Evolutionary conservation across 2,888 invertebrate species (phyloP), one percentile per base, ranked within the genome.

Genomic region (Perdita meconis): DNA sequence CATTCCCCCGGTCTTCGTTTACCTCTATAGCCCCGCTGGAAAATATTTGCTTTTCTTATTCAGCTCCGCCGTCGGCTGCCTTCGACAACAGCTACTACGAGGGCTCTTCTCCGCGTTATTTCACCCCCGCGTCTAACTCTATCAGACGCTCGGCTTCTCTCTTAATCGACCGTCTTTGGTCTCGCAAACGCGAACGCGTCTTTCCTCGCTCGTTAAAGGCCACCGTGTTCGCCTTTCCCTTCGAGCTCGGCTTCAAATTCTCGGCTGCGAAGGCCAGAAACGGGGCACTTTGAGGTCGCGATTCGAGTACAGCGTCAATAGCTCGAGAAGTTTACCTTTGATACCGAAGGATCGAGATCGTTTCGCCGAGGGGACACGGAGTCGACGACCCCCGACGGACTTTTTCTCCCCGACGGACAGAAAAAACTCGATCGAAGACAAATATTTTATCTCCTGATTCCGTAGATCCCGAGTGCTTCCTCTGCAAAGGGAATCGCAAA

Each of bases 41-140:
- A 47, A 56, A 70, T 47, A 65, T 56, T 70, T 70, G 55, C 64
- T 1, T 24, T 19, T 56, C 65, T 26, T 19, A 22, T 26, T 55
- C 36, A 13, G 5, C n/a, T 24, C 22, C 30, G 1, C 53, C 30
- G 12, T 2, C 53, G 53, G 13, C 1, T 47, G 16, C 22, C 22
- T 19, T 47, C 47, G 47, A n/a, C 51, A 26, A 26, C 30, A 53
- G n/a, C 16, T 36, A 5, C 24, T 51, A n/a, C 16, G 4, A n/a
- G n/a, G 34, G 6, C 8, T 8, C 30, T 19, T 6, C 19, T 13
- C 22, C 3, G 3, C 22, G 22, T 19, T 22, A 3, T 4, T n/a
- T 8, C 51, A 8, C n/a, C 26, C 26, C 16, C 6, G 34, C 16
- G n/a, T 19, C n/a, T 50, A n/a, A 38, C 55, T 22, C 22, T 38